phyloP scores from a whole-genome alignment of 2,113 vertebrate genomes.

The Sceloporus undulatus region DNA sequence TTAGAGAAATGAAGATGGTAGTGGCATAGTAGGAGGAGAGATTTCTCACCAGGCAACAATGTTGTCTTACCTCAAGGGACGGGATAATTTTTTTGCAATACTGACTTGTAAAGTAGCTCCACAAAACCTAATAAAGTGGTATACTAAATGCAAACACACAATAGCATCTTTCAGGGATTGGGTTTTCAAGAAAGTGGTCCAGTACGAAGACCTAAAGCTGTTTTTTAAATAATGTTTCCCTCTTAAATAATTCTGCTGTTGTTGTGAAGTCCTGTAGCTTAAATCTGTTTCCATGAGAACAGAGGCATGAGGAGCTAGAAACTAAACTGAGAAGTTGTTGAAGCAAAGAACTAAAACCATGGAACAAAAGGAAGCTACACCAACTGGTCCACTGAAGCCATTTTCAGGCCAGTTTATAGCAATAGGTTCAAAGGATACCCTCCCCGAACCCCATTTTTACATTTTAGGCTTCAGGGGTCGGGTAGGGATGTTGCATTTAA shows the following conservation, averaged over 20 bases:
- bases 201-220: slow-evolving; percentile 12
- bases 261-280: slow-evolving; percentile 58
- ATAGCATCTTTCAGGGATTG: slow-evolving; percentile 21
- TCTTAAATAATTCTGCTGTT: slow-evolving; percentile 33
- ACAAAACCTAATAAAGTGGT: no score
- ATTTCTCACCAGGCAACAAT: no score
- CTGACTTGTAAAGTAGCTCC: no score
- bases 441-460: background rate
- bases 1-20: no score
- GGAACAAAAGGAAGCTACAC: background rate
- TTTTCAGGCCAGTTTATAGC: background rate
- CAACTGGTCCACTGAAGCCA: background rate
- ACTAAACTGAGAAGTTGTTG: slow-evolving; percentile 28
- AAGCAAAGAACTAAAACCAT: slow-evolving; percentile 8
- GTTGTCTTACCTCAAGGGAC: no score
- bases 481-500: no score
- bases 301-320: slow-evolving; percentile 45
- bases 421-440: no score
- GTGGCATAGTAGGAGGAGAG: no score
- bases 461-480: no score
- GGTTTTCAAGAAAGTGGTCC: slow-evolving; percentile 7
- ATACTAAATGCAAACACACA: slow-evolving; percentile 12
- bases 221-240: slow-evolving; percentile 27
- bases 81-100: no score
- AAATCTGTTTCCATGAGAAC: slow-evolving; percentile 74